A percentile compares a stretch with the other conserved stretches of the same genome.
phyloP scores from a whole-genome alignment of 2,888 invertebrate genomes.

The Parnassius orleans region DNA sequence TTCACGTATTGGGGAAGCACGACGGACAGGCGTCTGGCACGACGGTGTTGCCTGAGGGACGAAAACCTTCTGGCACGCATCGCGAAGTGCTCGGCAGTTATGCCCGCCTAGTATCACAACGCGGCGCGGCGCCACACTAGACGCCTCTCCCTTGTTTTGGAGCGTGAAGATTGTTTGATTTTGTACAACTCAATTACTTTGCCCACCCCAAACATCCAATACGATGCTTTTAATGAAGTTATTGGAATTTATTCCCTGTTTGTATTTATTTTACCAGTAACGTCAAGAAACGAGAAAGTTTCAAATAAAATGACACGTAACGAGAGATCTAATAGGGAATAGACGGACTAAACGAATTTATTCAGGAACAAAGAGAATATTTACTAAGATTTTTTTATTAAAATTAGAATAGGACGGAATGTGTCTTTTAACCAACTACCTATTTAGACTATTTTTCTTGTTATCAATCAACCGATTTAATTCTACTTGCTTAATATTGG shows the following conservation, averaged over 20 bases:
- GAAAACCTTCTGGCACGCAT: slow-evolving; percentile 45
- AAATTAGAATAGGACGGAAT: no score
- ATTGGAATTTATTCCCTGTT: neutral
- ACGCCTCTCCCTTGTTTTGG: slow-evolving; percentile 29
- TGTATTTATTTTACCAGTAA: neutral
- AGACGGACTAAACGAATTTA: no score
- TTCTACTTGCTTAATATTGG: no score
- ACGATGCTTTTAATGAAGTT: slow-evolving; percentile 24
- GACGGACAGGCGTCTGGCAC: slow-evolving; percentile 41
- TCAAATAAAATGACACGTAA: no score
- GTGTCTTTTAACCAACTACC: no score
- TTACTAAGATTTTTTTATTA: no score
- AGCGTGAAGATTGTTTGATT: slow-evolving; percentile 32
- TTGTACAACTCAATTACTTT: slow-evolving; percentile 29
- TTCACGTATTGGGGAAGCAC: slow-evolving; percentile 32
- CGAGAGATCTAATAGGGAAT: no score
- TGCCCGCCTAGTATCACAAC: slow-evolving; percentile 14
- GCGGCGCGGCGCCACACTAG: slow-evolving; percentile 25
- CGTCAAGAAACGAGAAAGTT: neutral
- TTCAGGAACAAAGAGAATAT: no score
- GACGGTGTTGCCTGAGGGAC: slow-evolving; percentile 47
- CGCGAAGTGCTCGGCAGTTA: slow-evolving; percentile 8
- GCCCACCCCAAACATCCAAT: slow-evolving; percentile 22
- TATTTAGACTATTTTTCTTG: no score
- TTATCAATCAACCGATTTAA: no score